phyloP scores from a whole-genome alignment of 2,888 invertebrate species.

The Sepioteuthis lessoniana region DNA sequence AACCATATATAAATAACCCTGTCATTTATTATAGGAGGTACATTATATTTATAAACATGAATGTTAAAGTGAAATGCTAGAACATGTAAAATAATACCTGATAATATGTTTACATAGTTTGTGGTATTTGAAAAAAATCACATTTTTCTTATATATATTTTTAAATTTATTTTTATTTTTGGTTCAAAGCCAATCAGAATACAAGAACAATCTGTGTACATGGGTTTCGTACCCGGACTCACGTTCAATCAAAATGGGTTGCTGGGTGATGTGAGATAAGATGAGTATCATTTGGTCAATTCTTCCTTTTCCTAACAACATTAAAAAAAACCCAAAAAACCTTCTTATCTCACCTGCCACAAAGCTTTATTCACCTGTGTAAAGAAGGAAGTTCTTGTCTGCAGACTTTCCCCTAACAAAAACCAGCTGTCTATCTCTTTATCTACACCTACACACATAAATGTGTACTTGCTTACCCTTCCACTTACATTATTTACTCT shows the following conservation, averaged over 20 bases:
- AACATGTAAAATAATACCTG: no score
- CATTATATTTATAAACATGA: no score
- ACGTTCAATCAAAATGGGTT: neutral
- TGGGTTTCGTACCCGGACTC: neutral
- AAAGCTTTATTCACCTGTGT: conserved; percentile 21
- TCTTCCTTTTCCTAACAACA: neutral
- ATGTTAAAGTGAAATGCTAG: no score
- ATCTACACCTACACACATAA: neutral
- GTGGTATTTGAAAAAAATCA: no score
- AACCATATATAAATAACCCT: no score
- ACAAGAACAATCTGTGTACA: no score
- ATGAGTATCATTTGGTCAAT: neutral
- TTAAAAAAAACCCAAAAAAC: neutral
- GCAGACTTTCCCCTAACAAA: neutral
- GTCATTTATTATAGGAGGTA: no score
- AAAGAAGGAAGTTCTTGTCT: neutral
- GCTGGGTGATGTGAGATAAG: neutral
- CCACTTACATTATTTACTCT: neutral
- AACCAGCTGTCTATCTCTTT: neutral
- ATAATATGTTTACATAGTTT: no score
- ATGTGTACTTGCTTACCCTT: neutral
- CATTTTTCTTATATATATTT: no score
- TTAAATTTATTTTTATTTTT: no score
- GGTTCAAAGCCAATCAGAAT: no score
- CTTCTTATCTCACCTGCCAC: neutral